Conservation (phyloP, 2,888 invertebrate species). For the Acleris laterana region DNA sequence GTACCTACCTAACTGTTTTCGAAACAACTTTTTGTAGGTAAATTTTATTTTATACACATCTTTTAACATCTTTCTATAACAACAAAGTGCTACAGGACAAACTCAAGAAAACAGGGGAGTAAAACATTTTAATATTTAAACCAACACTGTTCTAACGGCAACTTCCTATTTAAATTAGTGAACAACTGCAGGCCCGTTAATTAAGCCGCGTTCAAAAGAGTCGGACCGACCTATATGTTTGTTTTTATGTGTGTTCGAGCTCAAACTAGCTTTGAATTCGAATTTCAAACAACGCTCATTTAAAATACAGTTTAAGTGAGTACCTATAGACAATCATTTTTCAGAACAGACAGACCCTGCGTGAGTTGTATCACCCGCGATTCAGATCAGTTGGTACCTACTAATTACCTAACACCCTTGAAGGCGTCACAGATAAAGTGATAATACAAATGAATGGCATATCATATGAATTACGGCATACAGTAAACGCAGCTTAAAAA, state of each 20-base stretch:
- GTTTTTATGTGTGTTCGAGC: constrained; percentile 34
- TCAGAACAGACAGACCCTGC: no score
- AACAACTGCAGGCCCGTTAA: constrained; percentile 36
- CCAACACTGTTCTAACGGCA: constrained; percentile 23
- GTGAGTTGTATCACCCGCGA: no score
- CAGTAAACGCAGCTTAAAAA: no score
- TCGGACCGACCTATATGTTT: constrained; percentile 25
- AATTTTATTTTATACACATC: not conserved
- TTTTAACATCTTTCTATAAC: not conserved
- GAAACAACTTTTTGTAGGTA: not conserved
- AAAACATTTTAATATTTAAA: constrained; percentile 36
- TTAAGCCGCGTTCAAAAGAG: constrained; percentile 35
- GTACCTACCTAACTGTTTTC: not conserved
- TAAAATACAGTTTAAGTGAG: constrained; percentile 14
- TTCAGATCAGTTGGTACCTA: no score
- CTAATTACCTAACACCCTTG: no score
- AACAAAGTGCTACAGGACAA: not conserved
- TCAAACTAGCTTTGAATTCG: constrained; percentile 23
- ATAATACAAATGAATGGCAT: no score
- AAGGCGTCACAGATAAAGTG: no score
- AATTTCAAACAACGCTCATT: constrained; percentile 30
- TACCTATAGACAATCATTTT: not conserved
- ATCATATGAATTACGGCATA: no score
- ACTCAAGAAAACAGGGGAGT: constrained; percentile 8
- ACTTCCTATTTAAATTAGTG: constrained; percentile 36